Evolutionary conservation across 2,797 vertebrate species (phyloP).

Genomic region (Gambelia wislizenii): DNA sequence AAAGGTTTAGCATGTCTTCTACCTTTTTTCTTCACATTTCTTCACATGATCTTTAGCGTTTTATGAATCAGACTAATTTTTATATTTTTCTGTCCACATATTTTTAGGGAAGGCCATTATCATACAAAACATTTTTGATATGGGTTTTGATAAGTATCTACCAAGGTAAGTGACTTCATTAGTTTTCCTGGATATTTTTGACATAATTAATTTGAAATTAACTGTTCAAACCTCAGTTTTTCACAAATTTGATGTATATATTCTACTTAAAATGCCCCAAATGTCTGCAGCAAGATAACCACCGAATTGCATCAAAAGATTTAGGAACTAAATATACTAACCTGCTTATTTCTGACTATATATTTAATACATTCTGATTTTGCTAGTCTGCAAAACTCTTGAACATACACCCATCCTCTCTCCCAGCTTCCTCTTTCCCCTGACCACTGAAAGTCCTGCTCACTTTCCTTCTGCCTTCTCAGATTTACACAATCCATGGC

Average conservation of each 20-base stretch:
- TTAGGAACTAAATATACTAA: neutral
- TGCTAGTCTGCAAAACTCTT: neutral
- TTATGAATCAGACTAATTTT: slow-evolving; percentile 1
- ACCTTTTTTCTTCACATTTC: neutral
- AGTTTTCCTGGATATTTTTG: neutral
- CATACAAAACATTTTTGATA: slow-evolving; percentile 97
- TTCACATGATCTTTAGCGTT: neutral
- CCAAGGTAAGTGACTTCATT: slow-evolving; percentile 87
- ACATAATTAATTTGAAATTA: neutral
- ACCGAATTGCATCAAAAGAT: neutral
- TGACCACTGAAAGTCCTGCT: neutral
- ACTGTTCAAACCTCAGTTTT: neutral
- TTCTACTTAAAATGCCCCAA: neutral
- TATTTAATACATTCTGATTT: neutral
- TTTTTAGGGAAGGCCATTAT: slow-evolving; percentile 92
- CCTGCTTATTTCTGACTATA: neutral
- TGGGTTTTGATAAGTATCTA: slow-evolving; percentile 99
- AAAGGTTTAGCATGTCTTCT: slow-evolving; percentile 82
- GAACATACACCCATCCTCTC: neutral
- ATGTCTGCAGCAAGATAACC: neutral
- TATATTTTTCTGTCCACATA: slow-evolving; percentile 1
- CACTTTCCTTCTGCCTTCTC: neutral
- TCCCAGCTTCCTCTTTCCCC: neutral
- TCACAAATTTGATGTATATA: neutral
- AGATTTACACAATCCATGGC: neutral